Base-by-base conservation (phyloP, 2,797 vertebrate genomes). In the Leuciscus waleckii region DNA sequence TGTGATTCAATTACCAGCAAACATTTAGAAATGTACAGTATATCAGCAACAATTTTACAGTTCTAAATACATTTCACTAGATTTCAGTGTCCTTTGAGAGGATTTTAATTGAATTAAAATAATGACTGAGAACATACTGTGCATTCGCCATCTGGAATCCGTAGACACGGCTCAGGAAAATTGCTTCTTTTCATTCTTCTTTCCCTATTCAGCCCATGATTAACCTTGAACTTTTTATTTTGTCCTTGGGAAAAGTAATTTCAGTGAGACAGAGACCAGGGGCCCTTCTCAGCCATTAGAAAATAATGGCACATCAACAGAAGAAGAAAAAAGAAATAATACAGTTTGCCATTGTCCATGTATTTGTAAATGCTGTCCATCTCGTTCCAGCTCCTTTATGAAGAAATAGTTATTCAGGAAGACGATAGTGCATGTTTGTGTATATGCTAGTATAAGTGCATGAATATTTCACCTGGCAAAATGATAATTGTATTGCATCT, bases 91-190 rank as follows among this genome's bases (percentile, higher is more conserved):
- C 46, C 67, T 46, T 37, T 43, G 69, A 82, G 82, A 61, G 43
- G 10, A 35, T 88, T 88, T 90, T 84, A 87, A 81, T 71, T 86
- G 14, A 87, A 85, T 85, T 14, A 56, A 83, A 79, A 86, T 88
- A 91, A 87, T 86, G 86, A 74, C 74, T 46, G 83, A 77, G 79
- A 68, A 73, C 61, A 21, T 51, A 32, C 75, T 32, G 39, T 65
- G 39, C 56, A 9, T 49, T 35, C 51, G 41, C 83, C 84, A 71
- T 83, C 76, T 83, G 88, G 78, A 61, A 65, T 74, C 63, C 73
- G 82, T 39, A 83, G 79, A 65, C 77, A 63, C 7, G 56, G 67
- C 79, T 70, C 79, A 80, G 75, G 67, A 26, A 63, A 88, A 87
- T 75, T 77, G 17, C 74, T 79, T 73, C 37, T 68, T 82, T 81